These are phyloP conservation scores for Oikopleura dioica DNA, from an alignment of 23 tunicate species.

Conservation along the genomic window DNA sequence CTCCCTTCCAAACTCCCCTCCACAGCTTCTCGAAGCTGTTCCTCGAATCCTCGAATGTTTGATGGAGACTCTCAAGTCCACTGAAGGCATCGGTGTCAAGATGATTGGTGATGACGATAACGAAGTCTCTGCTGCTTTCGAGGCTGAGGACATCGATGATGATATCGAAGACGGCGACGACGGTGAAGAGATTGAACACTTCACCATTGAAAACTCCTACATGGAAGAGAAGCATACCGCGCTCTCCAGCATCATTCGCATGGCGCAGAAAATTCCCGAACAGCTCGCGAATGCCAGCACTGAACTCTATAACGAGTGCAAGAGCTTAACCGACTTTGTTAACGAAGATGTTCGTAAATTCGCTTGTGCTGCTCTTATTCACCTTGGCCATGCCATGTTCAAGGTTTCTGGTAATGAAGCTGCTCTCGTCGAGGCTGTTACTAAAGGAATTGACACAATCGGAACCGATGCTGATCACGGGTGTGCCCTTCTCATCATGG, in stretches of 20 bases:
- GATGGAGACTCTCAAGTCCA: not conserved
- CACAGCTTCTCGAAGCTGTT: not conserved
- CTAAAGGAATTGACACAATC: not conserved
- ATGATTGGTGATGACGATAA: not conserved
- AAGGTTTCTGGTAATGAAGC: not conserved
- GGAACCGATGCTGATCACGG: not conserved
- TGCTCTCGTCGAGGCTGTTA: not conserved
- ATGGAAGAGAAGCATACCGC: slow-evolving; percentile 7
- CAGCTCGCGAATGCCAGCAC: not conserved
- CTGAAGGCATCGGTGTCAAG: not conserved
- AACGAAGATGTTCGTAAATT: slow-evolving; percentile 12
- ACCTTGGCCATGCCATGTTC: slow-evolving; percentile 8
- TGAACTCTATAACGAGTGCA: not conserved
- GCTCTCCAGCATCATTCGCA: slow-evolving; percentile 4
- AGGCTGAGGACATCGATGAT: slow-evolving; percentile 1
- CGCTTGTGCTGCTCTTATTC: slow-evolving; percentile 6
- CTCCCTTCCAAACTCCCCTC: not conserved
- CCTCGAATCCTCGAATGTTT: not conserved
- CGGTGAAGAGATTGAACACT: slow-evolving; percentile 10
- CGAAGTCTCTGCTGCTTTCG: not conserved
- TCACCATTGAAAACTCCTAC: not conserved
- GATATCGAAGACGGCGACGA: slow-evolving; percentile 9
- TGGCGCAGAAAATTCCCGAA: slow-evolving; percentile 9
- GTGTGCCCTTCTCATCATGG: slow-evolving; percentile 8
- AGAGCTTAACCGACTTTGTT: not conserved